Conservation (phyloP, 2,113 vertebrate species). For the Nyctibius bracteatus region DNA sequence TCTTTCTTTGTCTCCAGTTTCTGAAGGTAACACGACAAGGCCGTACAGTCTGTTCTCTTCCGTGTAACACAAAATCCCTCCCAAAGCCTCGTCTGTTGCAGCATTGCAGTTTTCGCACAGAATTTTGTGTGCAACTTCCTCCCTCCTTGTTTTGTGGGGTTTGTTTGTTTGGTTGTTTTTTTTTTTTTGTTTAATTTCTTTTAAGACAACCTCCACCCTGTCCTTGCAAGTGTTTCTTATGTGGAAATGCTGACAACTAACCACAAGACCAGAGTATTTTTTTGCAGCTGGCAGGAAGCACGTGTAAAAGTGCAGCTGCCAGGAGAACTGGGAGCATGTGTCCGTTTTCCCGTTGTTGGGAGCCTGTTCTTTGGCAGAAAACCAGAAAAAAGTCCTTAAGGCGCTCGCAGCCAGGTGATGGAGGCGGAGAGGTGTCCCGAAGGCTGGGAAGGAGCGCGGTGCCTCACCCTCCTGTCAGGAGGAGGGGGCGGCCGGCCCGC, state of each 20-base stretch:
- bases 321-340: neutral
- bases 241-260: neutral
- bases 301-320: neutral
- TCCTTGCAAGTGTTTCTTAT: neutral
- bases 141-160: neutral
- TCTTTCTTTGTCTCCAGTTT: neutral
- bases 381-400: neutral
- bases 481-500: accelerated
- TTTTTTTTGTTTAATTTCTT: neutral
- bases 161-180: too few relatives aligned
- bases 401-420: accelerated
- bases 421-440: neutral
- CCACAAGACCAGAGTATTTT: neutral
- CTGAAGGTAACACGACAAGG: neutral
- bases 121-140: neutral
- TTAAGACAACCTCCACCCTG: neutral
- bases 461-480: neutral
- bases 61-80: neutral
- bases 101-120: neutral
- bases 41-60: neutral
- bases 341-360: neutral
- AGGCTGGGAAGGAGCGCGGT: neutral
- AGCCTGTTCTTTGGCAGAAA: neutral
- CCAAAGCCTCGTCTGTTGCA: neutral
- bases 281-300: slow-evolving; percentile 24